Base-by-base conservation (phyloP, 2,888 invertebrate genomes). In the Lucinisca nassula region DNA sequence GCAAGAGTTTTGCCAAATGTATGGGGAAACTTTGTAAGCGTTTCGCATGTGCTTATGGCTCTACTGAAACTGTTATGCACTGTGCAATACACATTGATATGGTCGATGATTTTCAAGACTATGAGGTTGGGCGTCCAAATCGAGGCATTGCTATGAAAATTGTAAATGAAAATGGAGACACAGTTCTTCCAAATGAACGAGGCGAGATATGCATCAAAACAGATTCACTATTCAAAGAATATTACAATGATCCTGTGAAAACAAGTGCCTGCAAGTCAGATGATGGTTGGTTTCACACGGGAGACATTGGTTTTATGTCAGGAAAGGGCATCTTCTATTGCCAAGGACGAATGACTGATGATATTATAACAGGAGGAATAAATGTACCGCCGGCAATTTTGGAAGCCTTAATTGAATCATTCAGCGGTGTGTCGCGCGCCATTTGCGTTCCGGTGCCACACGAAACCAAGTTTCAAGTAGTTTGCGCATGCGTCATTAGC, bases 401-500 rank as follows among this genome's bases (percentile, higher is more conserved):
- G 17, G 74, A 74, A n/a, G 17, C 27, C 45, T 8, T 45, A n/a
- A 55, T 55, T 14, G 21, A n/a, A n/a, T 14, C 8, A 55, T 55
- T 8, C n/a, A 8, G 12, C 17, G 55, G 55, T 55, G 55, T 55
- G 10, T 8, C 55, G 17, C 17, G 21, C 21, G 55, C n/a, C 21
- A n/a, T n/a, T 4, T 70, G 70, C 37, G 82, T 85, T 12, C 85
- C 85, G 6, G 55, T 85, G 32, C 74, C 85, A 0, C 70, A 85
- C 12, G 75, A 78, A 12, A 49, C 17, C 24, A 30, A 58, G 8
- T 70, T 51, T 38, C 85, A 85, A 58, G 79, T 74, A 21, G 27
- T 85, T 0, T 85, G 85, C 82, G 82, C 85, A 74, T 85, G 85
- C 70, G 85, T 85, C 14, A 45, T 82, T 24, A n/a, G 21, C 0